Conservation (phyloP, 2,888 invertebrate species). For the Biston stratarius region DNA sequence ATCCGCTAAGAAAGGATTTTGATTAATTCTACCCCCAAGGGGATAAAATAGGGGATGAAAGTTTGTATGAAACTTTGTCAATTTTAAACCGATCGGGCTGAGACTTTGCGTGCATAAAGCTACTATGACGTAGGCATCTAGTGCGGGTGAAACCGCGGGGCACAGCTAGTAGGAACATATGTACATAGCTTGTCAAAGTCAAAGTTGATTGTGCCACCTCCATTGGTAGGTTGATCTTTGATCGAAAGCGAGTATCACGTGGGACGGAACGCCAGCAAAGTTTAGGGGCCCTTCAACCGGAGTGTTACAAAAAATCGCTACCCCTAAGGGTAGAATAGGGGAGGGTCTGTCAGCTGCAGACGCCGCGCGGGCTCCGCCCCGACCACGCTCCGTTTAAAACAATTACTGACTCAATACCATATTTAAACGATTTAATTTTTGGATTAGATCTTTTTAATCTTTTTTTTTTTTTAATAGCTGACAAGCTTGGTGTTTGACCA, state of each 20-base stretch:
- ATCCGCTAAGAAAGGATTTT: no score
- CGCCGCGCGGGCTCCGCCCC: constrained; percentile 54
- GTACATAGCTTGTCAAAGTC: no score
- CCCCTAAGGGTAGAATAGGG: constrained; percentile 58
- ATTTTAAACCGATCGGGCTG: no score
- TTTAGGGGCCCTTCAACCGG: constrained; percentile 43
- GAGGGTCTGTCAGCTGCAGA: constrained; percentile 71
- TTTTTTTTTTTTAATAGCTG: no score
- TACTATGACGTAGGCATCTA: no score
- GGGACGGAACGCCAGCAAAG: constrained; percentile 21
- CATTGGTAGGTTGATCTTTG: not conserved
- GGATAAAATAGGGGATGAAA: no score
- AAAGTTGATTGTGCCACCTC: not conserved
- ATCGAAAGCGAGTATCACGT: not conserved
- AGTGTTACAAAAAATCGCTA: constrained; percentile 81
- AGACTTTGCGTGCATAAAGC: no score
- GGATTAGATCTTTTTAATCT: constrained; percentile 38
- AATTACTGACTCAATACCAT: constrained; percentile 59
- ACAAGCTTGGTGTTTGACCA: no score
- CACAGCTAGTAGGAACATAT: no score
- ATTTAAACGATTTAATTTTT: constrained; percentile 30
- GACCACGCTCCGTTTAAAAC: constrained; percentile 62
- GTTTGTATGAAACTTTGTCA: no score
- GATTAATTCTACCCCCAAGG: no score
- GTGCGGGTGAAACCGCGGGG: no score